Conservation (phyloP, 1,140 invertebrate genomes). For the Papilio polytes region DNA sequence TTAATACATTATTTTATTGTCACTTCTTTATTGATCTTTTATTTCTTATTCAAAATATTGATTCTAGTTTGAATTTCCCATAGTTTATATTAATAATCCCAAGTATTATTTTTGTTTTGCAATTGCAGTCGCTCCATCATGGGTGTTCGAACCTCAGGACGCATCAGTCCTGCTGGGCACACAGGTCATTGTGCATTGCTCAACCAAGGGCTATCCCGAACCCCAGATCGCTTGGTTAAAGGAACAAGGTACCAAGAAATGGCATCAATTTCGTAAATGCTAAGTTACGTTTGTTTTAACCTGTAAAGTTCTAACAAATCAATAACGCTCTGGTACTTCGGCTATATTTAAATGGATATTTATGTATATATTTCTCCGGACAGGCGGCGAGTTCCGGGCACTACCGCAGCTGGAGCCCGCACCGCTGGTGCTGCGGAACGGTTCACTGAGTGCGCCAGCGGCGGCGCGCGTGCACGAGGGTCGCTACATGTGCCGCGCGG, state of each 20-base stretch:
- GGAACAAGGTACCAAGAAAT: constrained; percentile 78
- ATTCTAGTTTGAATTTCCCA: no score
- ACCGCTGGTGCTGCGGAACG: constrained; percentile 86
- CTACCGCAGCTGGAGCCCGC: constrained; percentile 84
- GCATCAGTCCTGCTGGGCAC: constrained; percentile 90
- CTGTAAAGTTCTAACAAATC: not conserved
- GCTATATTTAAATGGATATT: not conserved
- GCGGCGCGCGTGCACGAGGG: constrained; percentile 90
- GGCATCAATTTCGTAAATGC: not conserved
- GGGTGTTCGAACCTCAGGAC: constrained; percentile 92
- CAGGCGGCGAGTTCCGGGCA: constrained; percentile 85
- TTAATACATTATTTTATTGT: not conserved
- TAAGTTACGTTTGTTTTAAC: constrained; percentile 44
- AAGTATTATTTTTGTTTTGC: constrained; percentile 18
- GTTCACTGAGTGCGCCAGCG: constrained; percentile 88
- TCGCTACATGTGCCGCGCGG: constrained; percentile 92
- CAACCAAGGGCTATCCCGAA: constrained; percentile 91
- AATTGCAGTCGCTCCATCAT: constrained; percentile 91
- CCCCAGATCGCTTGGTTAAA: constrained; percentile 91
- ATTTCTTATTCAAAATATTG: no score
- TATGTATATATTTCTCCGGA: constrained; percentile 45
- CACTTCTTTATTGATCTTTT: not conserved
- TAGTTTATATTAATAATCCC: no score
- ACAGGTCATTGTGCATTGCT: constrained; percentile 89
- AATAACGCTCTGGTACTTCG: not conserved